Conservation (phyloP, 2,888 invertebrate genomes). For the Netelia melanura region DNA sequence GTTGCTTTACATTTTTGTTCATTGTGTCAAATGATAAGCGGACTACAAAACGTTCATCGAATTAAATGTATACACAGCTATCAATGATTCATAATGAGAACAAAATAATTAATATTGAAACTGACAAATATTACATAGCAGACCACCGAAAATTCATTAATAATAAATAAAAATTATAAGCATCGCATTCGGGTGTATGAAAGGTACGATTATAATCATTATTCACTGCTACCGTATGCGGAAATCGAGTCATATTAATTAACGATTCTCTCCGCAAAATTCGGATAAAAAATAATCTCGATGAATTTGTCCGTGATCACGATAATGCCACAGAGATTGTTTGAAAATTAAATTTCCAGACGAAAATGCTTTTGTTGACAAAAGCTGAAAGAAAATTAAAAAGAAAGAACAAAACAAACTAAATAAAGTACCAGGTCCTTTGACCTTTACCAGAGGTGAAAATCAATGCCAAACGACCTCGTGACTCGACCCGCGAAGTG, state of each 20-base stretch:
- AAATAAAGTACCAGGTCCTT: constrained; percentile 8
- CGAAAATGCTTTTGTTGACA: no score
- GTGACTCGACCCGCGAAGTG: no score
- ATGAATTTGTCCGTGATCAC: no score
- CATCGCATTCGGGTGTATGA: neutral
- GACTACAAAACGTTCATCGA: neutral
- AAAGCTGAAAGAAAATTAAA: neutral
- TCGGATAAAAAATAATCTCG: no score
- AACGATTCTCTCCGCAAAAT: neutral
- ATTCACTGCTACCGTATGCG: neutral
- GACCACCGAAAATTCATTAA: constrained; percentile 28
- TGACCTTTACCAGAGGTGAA: constrained; percentile 61
- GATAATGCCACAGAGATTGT: no score
- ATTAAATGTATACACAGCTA: constrained; percentile 23
- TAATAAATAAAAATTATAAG: neutral
- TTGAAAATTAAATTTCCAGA: no score
- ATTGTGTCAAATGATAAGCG: neutral
- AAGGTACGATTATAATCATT: constrained; percentile 22
- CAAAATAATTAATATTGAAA: constrained; percentile 27
- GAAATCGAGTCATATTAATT: constrained; percentile 25
- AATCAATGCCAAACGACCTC: constrained; percentile 61
- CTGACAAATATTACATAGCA: constrained; percentile 37
- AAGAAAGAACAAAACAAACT: neutral
- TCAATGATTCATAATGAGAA: constrained; percentile 9
- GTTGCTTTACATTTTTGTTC: neutral